Evolutionary conservation across 2,797 vertebrate genomes (phyloP).

Genomic region (Pterois miles): DNA sequence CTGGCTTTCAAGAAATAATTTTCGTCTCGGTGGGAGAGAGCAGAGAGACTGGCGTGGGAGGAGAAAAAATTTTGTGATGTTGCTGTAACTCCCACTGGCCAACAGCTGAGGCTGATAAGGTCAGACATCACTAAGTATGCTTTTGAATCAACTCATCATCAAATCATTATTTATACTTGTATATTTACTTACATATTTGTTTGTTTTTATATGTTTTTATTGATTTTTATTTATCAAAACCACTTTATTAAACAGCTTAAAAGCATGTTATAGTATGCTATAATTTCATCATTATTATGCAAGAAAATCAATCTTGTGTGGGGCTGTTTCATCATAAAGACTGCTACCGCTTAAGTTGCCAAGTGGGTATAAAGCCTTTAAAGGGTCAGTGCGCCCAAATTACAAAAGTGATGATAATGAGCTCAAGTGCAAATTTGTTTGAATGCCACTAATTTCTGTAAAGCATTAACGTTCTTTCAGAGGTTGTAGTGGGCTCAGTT

Average conservation of each 20-base stretch:
- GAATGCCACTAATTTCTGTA: too few species aligned
- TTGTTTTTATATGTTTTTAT: too few species aligned
- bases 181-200: too few species aligned
- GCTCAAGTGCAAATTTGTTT: too few species aligned
- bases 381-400: not conserved
- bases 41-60: slow-evolving; percentile 3
- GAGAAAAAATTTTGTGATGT: slow-evolving; percentile 17
- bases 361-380: not conserved
- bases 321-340: not conserved
- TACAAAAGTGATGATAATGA: too few species aligned
- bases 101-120: not conserved
- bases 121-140: not conserved
- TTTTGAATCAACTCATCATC: not conserved
- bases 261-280: not conserved
- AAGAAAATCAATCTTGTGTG: not conserved
- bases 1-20: slow-evolving; percentile 30
- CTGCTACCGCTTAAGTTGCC: not conserved
- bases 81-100: slow-evolving; percentile 12
- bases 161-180: not conserved
- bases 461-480: too few species aligned
- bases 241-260: too few species aligned
- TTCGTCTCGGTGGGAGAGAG: not conserved
- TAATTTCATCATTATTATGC: not conserved
- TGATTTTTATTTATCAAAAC: not conserved
- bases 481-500: too few species aligned